Evolutionary conservation across 2,113 vertebrate genomes (phyloP).

Genomic region (Cephalopholis sonnerati): DNA sequence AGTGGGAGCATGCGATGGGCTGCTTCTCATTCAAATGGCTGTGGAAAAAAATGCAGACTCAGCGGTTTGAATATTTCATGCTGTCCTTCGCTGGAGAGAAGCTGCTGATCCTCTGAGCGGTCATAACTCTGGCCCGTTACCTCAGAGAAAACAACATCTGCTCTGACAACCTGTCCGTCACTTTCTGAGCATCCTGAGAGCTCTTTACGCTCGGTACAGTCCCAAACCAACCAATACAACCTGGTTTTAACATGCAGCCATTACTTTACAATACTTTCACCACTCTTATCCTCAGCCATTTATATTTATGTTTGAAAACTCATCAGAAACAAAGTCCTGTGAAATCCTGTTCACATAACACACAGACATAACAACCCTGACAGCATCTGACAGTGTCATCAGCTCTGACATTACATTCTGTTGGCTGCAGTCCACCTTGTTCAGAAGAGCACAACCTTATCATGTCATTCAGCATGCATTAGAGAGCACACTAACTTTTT

Average conservation of each 20-base stretch:
- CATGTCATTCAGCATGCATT: background rate
- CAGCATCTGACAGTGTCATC: background rate
- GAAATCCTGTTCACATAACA: background rate
- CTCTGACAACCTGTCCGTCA: constrained; percentile 65
- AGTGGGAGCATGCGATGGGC: constrained; percentile 10
- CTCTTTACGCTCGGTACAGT: background rate
- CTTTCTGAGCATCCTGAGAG: background rate
- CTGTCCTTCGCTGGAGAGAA: constrained; percentile 65
- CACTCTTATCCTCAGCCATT: background rate
- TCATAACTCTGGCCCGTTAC: constrained; percentile 33
- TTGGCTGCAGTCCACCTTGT: background rate
- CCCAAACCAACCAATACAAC: background rate
- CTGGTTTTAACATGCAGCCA: constrained; percentile 1
- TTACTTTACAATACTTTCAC: background rate
- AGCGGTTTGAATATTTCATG: constrained; percentile 77
- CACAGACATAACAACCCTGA: background rate
- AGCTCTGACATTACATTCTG: background rate
- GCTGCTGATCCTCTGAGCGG: constrained; percentile 51
- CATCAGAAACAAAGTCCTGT: background rate
- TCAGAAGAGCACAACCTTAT: background rate
- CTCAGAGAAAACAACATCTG: constrained; percentile 46
- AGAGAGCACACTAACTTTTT: background rate
- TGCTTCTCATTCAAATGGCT: constrained; percentile 36
- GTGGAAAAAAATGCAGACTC: constrained; percentile 47
- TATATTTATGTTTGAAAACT: background rate